Evolutionary conservation across 2,888 invertebrate genomes (phyloP), one percentile per base, ranked within the genome.

Genomic region (Hofmannophila pseudospretella): DNA sequence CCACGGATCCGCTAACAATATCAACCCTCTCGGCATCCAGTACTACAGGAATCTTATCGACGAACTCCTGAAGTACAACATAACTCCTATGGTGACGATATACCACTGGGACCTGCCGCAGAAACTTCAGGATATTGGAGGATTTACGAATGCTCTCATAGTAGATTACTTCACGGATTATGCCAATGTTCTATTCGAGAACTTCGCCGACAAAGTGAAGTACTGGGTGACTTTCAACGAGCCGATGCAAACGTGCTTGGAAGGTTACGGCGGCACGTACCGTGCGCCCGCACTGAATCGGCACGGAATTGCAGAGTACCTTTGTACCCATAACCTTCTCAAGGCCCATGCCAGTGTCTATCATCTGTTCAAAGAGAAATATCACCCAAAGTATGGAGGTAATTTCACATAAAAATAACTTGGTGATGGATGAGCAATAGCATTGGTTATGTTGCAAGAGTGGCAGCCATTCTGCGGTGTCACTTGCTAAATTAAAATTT

Each of bases 151-250:
- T 60, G 88, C 89, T 0, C 88, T 90, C 47, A 90, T 93, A 2
- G 86, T 90, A 9, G 89, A 91, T 19, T 87, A 89, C 44, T 92
- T 88, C 53, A 88, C 84, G 12, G 91, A 92, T 53, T 93, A 90
- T 45, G 91, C 92, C 0, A 88, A 86, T 44, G 53, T 92, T 19
- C 59, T 91, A 38, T 89, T 91, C 44, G 84, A 88, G 34, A 76
- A 90, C 57, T 91, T 89, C 47, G 92, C 89, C 0, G 87, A 88
- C 49, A 89, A 90, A 58, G 90, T 93, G 4, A 90, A 89, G 64
- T 84, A 88, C 41, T 94, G 94, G 94, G 89, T 93, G 7, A 94
- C 94, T 0, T 89, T 94, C 47, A 94, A 94, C 61, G 94, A 94
- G 60, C 94, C 94, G 1, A 88, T 85, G 77, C 80, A 88, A 51